phyloP scores from a whole-genome alignment of 2,113 vertebrate species.

The Podarcis cretensis region DNA sequence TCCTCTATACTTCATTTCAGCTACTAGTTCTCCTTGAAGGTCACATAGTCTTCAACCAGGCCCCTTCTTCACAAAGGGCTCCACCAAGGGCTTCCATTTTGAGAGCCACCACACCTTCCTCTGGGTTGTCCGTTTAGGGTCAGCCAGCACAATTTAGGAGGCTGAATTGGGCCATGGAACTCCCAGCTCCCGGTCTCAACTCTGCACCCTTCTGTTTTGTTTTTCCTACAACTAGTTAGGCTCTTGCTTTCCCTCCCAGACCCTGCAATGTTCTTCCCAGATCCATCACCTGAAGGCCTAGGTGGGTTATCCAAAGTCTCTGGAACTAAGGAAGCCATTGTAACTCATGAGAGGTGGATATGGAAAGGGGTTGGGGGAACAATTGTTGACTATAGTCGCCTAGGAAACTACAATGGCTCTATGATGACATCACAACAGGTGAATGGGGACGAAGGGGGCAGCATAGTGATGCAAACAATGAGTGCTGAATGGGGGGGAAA shows the following conservation, averaged over 20 bases:
- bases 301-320: neutral
- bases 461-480: neutral
- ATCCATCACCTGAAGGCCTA: conserved; percentile 10
- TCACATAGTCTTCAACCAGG: too few relatives aligned
- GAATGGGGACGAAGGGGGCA: neutral
- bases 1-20: neutral
- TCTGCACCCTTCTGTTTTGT: neutral
- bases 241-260: neutral
- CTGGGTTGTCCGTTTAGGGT: neutral
- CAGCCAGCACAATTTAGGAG: neutral
- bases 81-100: neutral
- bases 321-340: conserved; percentile 14
- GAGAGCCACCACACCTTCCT: neutral
- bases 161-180: neutral
- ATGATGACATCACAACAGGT: conserved; percentile 12
- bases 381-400: conserved; percentile 24
- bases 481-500: neutral
- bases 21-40: neutral
- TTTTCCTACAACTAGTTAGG: too few relatives aligned
- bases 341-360: neutral
- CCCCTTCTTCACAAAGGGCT: neutral
- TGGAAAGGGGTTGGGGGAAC: neutral
- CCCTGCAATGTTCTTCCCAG: neutral
- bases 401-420: conserved; percentile 7
- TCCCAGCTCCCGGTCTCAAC: too few relatives aligned